Evolutionary conservation across 2,797 vertebrate species (phyloP), one percentile per base, ranked within the genome.

Genomic region (Astyanax mexicanus): DNA sequence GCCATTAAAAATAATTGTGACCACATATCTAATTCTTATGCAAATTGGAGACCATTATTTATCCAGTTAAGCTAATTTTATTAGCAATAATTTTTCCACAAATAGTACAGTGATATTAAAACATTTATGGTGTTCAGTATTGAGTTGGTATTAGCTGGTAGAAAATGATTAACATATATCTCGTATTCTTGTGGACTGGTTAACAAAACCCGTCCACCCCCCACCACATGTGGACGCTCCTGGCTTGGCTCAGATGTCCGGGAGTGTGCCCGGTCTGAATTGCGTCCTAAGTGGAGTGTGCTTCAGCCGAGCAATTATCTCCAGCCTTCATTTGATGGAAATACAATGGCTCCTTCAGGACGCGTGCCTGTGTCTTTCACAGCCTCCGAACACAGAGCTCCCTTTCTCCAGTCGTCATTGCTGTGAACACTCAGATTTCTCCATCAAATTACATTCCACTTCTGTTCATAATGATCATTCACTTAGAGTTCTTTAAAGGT

Each of bases 391-490:
- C 68, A 71, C 57, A 27, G 19, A 70, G 60, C 40, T 74, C 49
- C 19, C 12, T 64, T 13, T 77, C 54, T 44, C 44, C 72, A 78
- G 69, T 64, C 55, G 51, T 62, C 65, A 67, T 68, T 54, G 8
- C 54, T 66, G 49, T 64, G 62, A 74, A 70, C 17, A 29, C 60
- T 45, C 61, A 29, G 42, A 61, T 73, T 73, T 81, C 54, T 67
- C 69, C 44, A 23, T 62, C 27, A 37, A 29, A 81, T 72, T 80
- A 79, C 58, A 44, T 49, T 75, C 61, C 82, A 72, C 67, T 77
- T 79, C 51, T 51, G 25, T 42, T 79, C 75, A 80, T 84, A 51
- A 76, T 65, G 74, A 62, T 74, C 49, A 69, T 74, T 74, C 57
- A 9, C 38, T 68, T 75, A 13, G 19, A 72, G 65, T 52, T 29